Evolutionary conservation across 2,888 invertebrate species (phyloP).

Genomic region (Zele albiditarsus): DNA sequence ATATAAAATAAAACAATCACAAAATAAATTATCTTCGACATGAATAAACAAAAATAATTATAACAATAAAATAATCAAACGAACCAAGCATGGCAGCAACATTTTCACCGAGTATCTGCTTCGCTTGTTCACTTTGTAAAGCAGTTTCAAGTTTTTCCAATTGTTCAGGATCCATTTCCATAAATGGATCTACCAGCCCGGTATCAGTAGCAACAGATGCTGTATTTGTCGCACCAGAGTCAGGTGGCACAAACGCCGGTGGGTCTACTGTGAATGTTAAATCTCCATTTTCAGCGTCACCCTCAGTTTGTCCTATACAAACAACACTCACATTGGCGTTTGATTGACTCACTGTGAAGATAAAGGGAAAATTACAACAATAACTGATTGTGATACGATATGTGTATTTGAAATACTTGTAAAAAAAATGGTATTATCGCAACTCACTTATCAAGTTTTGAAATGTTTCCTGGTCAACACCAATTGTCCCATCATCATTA

Average conservation of each 20-base stretch:
- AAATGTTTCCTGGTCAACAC: conserved; percentile 86
- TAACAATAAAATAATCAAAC: conserved; percentile 25
- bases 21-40: background rate
- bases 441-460: conserved; percentile 85
- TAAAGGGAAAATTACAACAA: conserved; percentile 14
- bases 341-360: conserved; percentile 64
- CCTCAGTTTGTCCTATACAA: conserved; percentile 65
- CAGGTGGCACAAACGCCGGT: conserved; percentile 56
- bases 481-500: conserved; percentile 88
- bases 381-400: background rate
- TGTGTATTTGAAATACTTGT: background rate
- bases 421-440: background rate
- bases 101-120: conserved; percentile 74
- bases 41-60: conserved; percentile 8
- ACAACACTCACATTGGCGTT: conserved; percentile 71
- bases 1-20: conserved; percentile 31
- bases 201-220: conserved; percentile 46
- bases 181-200: conserved; percentile 71
- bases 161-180: conserved; percentile 75
- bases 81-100: conserved; percentile 73
- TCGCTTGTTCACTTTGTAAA: conserved; percentile 74
- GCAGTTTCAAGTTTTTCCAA: conserved; percentile 74
- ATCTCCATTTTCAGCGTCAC: conserved; percentile 63
- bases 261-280: conserved; percentile 70
- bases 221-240: conserved; percentile 31